A percentile compares a stretch with the other conserved stretches of the same genome.
Evolutionary conservation across 2,888 invertebrate genomes (phyloP).

Genomic region (Perizoma affinitatum): DNA sequence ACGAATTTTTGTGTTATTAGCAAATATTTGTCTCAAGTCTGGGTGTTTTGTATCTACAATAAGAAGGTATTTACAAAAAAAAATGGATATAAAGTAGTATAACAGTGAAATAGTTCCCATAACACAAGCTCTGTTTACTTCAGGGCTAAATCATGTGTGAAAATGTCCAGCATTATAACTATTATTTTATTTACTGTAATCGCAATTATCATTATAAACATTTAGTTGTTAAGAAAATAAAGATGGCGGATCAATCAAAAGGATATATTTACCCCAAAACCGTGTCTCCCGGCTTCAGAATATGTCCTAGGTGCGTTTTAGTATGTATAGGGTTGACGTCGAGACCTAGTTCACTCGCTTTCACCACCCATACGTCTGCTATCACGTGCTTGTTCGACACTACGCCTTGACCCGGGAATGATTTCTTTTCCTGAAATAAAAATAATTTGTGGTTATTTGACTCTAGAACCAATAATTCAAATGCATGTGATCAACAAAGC

Average conservation of each 20-base stretch:
- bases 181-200: too few relatives aligned
- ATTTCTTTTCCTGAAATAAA: slow-evolving; percentile 86
- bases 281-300: slow-evolving; percentile 96
- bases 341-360: slow-evolving; percentile 92
- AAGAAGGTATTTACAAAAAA: too few relatives aligned
- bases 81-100: too few relatives aligned
- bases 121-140: too few relatives aligned
- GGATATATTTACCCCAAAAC: slow-evolving; percentile 90
- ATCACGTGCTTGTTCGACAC: slow-evolving; percentile 94
- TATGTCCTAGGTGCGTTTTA: slow-evolving; percentile 96
- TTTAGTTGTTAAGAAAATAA: too few relatives aligned
- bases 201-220: too few relatives aligned
- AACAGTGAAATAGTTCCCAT: too few relatives aligned
- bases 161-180: too few relatives aligned
- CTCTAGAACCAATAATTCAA: not conserved
- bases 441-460: not conserved
- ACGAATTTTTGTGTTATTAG: too few relatives aligned
- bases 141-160: too few relatives aligned
- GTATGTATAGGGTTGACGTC: slow-evolving; percentile 93
- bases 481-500: not conserved
- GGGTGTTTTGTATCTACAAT: too few relatives aligned
- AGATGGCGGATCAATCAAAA: not conserved
- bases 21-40: too few relatives aligned
- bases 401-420: slow-evolving; percentile 94
- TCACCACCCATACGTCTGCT: slow-evolving; percentile 97